Evolutionary conservation across 2,797 vertebrate genomes (phyloP), one percentile per base, ranked within the genome.

Genomic region (Myiotriccus ornatus): DNA sequence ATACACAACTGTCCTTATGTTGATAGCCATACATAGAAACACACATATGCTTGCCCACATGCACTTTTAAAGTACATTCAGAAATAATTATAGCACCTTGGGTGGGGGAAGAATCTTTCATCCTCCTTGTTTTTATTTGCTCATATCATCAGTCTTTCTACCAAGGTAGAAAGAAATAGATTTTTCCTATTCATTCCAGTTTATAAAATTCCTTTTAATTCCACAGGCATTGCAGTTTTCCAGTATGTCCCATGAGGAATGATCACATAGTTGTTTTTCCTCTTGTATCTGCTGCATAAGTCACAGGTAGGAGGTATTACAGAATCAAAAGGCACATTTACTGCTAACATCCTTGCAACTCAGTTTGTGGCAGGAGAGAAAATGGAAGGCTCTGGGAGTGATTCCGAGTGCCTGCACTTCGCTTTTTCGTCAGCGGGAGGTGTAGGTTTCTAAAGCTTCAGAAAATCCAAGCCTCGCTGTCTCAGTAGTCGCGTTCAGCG

Each of bases 1-100:
- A 70, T 68, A 81, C 70, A 84, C 92, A 90, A 49, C 89, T 91
- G 78, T 93, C 65, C 3, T 77, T 84, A 25, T 70, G 50, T 75
- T 88, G 80, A 81, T 65, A 94, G 62, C 69, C 84, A 78, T 62
- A 79, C 57, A 90, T 78, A 90, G 85, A 91, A 91, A 87, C 67
- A 85, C 47, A 73, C 49, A 77, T 22, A 94, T 84, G 68, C 81
- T 78, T 78, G 77, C 85, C 74, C 62, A 90, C 55, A 39, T 57
- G 28, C 28, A 34, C 37, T 78, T 92, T 93, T 77, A 75, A 93
- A 87, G 79, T 43, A 46, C 65, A 74, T 41, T 70, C 78, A 91
- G 73, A 68, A 92, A 64, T 78, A 92, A 46, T 91, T 90, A 84
- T 86, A 90, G 73, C n/a, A 87, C 8, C 22, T 7, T 7, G 18